Conservation (phyloP, 2,113 vertebrate species). For the Limanda limanda region DNA sequence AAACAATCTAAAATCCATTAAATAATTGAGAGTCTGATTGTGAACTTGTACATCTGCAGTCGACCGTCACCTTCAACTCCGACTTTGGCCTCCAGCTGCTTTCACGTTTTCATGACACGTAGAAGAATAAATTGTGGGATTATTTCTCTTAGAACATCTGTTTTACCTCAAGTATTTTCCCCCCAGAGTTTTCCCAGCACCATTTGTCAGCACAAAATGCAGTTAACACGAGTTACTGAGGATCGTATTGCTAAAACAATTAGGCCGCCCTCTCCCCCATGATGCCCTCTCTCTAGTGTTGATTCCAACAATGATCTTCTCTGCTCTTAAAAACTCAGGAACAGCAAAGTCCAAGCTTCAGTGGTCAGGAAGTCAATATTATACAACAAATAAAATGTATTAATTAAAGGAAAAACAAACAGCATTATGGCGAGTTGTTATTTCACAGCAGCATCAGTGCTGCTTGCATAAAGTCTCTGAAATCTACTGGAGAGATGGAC, state of each 20-base stretch:
- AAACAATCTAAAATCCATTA: no score
- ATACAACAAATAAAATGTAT: no score
- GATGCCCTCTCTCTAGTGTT: not conserved
- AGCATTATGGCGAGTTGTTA: not conserved
- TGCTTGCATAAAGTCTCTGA: no score
- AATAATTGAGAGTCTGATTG: no score
- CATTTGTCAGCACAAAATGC: conserved; percentile 32
- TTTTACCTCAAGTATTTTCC: not conserved
- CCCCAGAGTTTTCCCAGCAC: not conserved
- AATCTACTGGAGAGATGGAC: no score
- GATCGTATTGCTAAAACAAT: conserved; percentile 29
- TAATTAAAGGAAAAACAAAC: no score
- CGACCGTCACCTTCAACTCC: no score
- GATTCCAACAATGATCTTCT: not conserved
- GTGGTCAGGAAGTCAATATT: not conserved
- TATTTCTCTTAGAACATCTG: conserved; percentile 12
- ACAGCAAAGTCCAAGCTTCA: not conserved
- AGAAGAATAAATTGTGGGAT: not conserved
- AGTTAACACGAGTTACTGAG: conserved; percentile 22
- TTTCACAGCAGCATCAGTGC: not conserved
- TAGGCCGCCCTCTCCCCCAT: not conserved
- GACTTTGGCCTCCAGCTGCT: no score
- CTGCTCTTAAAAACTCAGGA: not conserved
- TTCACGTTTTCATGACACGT: no score
- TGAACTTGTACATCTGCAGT: no score